Evolutionary conservation across 92 coral and sea anemone species (phyloP), one percentile per base, ranked within the genome.

Genomic region (Blastomussa wellsi): DNA sequence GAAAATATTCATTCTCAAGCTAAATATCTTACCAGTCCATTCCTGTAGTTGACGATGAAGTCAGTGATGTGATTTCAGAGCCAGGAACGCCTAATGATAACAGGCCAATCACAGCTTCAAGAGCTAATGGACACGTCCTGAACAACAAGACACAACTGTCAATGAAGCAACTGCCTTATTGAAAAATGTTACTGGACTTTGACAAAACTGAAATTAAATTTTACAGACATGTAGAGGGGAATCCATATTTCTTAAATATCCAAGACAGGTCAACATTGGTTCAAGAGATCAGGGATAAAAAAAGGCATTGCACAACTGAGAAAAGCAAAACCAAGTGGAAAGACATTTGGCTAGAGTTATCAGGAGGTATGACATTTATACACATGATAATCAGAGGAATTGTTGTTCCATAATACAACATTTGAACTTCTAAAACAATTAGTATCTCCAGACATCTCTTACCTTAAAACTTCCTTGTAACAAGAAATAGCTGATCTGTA

Each of bases 381-480:
- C 37, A 67, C 3, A 67, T 13, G 0, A 13, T 53, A 19, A n/a
- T 17, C 4, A 53, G n/a, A 53, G 60, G 20, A 53, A 8, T 7
- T 53, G 49, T 8, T 4, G 0, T 53, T 15, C 24, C 59, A 52
- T 52, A 0, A 52, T 15, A 5, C 35, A 11, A 14, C 12, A 29
- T n/a, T 10, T 29, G 10, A 62, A 20, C 0, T 39, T 17, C 8
- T 51, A 51, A 49, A 26, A 13, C 69, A 78, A 0, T 16, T 22
- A 33, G 32, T 8, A 65, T 22, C 29, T 52, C 2, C 60, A 60
- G 31, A 42, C 0, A 22, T 20, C 31, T 44, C 92, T 80, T 47
- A 97, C 99, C 99, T 92, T 77, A 97, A 86, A 51, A 97, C 99
- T 81, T 97, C 99, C 82, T 97, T 97, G 80, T 93, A 97, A 85